Base-by-base conservation (phyloP, 2,888 invertebrate species). In the Gymnoscelis rufifasciata region DNA sequence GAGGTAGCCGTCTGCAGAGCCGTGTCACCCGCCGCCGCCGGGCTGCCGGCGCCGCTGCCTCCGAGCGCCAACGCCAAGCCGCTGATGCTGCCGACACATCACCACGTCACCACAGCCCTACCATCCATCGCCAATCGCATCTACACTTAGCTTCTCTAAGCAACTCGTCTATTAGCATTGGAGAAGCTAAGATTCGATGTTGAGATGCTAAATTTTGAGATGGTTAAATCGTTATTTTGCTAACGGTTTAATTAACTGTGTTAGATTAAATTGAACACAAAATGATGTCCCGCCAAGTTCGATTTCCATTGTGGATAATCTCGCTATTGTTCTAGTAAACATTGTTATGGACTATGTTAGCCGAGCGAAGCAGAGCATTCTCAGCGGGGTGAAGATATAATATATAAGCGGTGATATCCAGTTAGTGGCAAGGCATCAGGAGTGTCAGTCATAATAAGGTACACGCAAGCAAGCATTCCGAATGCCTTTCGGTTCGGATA, bases 11-110 rank as follows among this genome's bases (percentile, higher is more conserved):
- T 82, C 66, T 80, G 83, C 68, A 78, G 62, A 71, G 71, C 63
- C 52, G 70, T 60, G 56, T 78, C 80, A 43, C 72, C 56, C 58
- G 68, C 61, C 53, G 74, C 53, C 50, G 75, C 70, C 15, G 84
- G 84, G 52, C 83, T 86, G 77, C 82, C 81, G 31, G 78, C 71
- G 52, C 84, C 74, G 78, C 82, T 86, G 67, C 88, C 76, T 59
- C 88, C 89, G 68, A 89, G 83, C 76, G 89, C 89, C 86, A 89
- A 64, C 81, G 89, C 89, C 88, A 89, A 64, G 71, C 89, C 89
- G 87, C 76, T 87, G 84, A 89, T 88, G 80, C 89, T 89, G 89
- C 73, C 80, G 84, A 88, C 83, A 88, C 88, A 87, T 71, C 80
- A 83, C 84, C 78, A 86, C 75, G 82, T 88, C 86, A 88, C 86